These are phyloP conservation scores for Syngnathus acus DNA, from an alignment of 2,797 vertebrate genomes.

Conservation along the genomic window DNA sequence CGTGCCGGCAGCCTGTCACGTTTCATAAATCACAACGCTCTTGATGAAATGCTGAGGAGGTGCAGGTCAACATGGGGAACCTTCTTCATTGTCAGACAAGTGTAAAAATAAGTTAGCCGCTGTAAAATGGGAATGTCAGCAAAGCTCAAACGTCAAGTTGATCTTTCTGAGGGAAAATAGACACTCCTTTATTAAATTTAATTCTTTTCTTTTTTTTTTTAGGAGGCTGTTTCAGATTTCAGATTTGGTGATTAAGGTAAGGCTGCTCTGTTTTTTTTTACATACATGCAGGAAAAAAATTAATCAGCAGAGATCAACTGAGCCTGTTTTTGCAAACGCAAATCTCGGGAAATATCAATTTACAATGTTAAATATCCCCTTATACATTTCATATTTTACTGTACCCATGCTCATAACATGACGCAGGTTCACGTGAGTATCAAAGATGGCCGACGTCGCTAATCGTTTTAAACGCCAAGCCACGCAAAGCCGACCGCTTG, in stretches of 20 bases:
- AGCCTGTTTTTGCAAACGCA: background rate
- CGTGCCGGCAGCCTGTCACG: background rate
- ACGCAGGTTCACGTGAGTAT: background rate
- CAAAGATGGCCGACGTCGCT: background rate
- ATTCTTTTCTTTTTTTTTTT: no score
- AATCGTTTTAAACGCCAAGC: background rate
- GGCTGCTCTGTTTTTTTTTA: background rate
- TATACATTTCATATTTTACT: background rate
- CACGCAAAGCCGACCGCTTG: no score
- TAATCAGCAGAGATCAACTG: background rate
- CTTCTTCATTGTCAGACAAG: background rate
- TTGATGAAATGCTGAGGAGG: background rate
- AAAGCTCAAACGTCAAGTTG: background rate
- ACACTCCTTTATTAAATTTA: no score
- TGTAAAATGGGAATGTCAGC: background rate
- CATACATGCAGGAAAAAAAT: background rate
- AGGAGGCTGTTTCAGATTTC: no score
- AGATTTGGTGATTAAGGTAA: background rate
- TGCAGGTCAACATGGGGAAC: no score
- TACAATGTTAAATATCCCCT: background rate
- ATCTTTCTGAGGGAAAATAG: background rate
- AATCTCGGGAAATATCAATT: background rate
- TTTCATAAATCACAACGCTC: background rate
- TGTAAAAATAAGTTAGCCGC: no score
- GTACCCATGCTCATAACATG: background rate